These are phyloP conservation scores for Heterodera carotae DNA, from an alignment of 1,140 invertebrate species.

Conservation along the genomic window DNA sequence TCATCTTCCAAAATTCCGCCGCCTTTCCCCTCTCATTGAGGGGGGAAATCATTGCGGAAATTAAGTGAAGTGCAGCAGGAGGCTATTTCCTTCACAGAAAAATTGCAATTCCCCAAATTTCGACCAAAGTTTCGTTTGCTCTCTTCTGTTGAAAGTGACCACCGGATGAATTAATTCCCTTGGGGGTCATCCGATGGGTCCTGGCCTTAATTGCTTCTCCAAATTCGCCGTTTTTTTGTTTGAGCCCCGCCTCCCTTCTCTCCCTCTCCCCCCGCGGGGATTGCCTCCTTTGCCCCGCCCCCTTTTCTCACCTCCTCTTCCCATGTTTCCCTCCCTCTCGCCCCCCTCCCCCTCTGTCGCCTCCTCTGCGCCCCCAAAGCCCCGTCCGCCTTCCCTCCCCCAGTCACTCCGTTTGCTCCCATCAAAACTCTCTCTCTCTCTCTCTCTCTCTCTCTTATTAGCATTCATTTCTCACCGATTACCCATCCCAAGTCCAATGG, in stretches of 20 bases:
- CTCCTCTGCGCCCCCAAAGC: no score
- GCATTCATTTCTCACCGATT: background rate
- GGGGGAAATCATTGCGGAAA: constrained; percentile 15
- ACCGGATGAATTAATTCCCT: constrained; percentile 1
- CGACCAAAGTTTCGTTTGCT: background rate
- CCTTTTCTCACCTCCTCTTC: constrained; percentile 5
- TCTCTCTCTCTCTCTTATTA: no score
- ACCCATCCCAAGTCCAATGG: background rate
- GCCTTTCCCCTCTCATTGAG: background rate
- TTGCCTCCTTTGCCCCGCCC: constrained; percentile 5
- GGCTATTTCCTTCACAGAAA: background rate
- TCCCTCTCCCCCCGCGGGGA: background rate
- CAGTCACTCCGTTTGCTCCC: background rate
- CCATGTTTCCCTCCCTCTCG: background rate
- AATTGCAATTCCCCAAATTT: constrained; percentile 4
- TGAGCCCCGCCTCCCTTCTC: background rate
- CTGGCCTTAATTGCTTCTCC: constrained; percentile 11
- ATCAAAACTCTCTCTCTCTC: background rate
- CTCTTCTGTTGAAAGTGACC: background rate
- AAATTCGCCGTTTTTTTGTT: background rate
- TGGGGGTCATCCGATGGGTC: constrained; percentile 7
- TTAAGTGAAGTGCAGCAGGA: background rate
- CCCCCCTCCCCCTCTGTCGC: constrained; percentile 4
- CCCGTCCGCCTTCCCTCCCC: no score
- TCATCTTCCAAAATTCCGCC: constrained; percentile 1